A percentile compares a stretch with the other conserved stretches of the same genome.
These are phyloP conservation scores for Chrysodeixis includens DNA, from an alignment of 2,888 invertebrate species.

Conservation along the genomic window DNA sequence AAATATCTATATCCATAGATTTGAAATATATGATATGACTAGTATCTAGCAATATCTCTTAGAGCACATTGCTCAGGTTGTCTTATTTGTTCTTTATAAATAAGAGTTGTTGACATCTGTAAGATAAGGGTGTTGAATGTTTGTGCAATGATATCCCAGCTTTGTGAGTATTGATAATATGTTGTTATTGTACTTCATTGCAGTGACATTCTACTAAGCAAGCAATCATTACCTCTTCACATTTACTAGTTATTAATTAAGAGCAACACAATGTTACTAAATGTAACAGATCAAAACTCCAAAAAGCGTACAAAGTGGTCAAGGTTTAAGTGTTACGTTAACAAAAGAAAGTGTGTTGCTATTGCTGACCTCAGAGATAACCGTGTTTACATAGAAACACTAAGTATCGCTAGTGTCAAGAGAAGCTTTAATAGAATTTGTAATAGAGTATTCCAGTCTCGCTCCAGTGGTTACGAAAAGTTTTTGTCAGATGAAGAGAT, in stretches of 20 bases:
- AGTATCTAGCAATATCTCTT: neutral
- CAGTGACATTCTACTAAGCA: constrained; percentile 33
- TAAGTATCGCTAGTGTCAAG: constrained; percentile 77
- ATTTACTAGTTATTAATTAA: constrained; percentile 9
- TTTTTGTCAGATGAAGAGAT: constrained; percentile 92
- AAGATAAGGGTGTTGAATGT: constrained; percentile 80
- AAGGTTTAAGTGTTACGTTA: constrained; percentile 71
- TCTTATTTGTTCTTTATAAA: constrained; percentile 66
- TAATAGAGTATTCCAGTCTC: constrained; percentile 77
- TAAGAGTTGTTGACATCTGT: constrained; percentile 74
- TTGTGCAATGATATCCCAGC: constrained; percentile 57
- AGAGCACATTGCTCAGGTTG: constrained; percentile 34
- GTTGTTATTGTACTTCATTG: constrained; percentile 41
- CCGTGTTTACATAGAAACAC: constrained; percentile 75
- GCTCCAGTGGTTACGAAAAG: constrained; percentile 89
- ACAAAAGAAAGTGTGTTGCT: constrained; percentile 66
- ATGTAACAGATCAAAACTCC: constrained; percentile 33
- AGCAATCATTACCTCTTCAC: constrained; percentile 20
- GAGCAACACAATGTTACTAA: constrained; percentile 44
- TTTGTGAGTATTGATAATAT: constrained; percentile 61
- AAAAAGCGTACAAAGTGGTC: constrained; percentile 64
- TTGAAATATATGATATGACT: neutral
- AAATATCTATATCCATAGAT: neutral
- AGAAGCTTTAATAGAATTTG: constrained; percentile 81
- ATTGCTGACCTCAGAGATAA: constrained; percentile 68